phyloP scores from a whole-genome alignment of 2,797 vertebrate species.

The Myotis vivesi region DNA sequence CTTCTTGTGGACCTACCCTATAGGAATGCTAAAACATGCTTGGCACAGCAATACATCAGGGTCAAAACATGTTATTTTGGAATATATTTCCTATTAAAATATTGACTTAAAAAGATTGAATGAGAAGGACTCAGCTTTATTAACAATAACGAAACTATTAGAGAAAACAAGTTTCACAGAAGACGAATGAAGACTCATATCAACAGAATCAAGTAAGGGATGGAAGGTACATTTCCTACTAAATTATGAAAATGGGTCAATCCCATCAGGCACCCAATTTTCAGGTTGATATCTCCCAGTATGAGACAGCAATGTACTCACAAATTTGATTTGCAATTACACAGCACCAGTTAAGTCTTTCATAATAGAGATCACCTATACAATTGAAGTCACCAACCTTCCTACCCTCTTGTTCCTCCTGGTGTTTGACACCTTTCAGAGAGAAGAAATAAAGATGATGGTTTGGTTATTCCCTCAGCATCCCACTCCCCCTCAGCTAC shows the following conservation, averaged over 20 bases:
- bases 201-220: not conserved
- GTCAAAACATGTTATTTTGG: not conserved
- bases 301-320: not conserved
- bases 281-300: not conserved
- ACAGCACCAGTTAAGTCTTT: not conserved
- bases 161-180: not conserved
- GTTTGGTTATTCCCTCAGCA: not conserved
- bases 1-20: not conserved
- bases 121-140: not conserved
- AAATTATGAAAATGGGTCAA: conserved; percentile 13
- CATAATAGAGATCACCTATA: not conserved
- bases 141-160: not conserved
- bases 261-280: not conserved
- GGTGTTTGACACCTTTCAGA: not conserved
- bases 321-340: conserved; percentile 9
- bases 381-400: not conserved
- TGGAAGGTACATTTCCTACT: not conserved
- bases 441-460: not conserved
- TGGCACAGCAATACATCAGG: not conserved
- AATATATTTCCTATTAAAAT: conserved; percentile 8
- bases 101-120: not conserved
- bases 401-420: not conserved
- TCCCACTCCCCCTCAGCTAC: not conserved
- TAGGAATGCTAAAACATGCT: not conserved
- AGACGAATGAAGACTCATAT: not conserved